Evolutionary conservation across 2,888 invertebrate species (phyloP), one percentile per base, ranked within the genome.

Genomic region (Drosophila limbata): DNA sequence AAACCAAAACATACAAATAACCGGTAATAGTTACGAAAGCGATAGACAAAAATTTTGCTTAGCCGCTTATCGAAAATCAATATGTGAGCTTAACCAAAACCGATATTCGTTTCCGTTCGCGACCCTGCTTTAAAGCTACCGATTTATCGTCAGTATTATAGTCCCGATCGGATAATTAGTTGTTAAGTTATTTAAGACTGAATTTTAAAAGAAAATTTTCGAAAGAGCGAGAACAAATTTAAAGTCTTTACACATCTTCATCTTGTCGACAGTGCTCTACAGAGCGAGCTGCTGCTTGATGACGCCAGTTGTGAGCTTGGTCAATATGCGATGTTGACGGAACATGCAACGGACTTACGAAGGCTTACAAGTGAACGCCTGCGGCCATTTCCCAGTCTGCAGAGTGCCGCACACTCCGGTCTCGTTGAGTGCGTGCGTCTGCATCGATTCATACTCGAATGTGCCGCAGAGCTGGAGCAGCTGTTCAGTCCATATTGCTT

Each of bases 401-500:
- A 31, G 1, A 44, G 21, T 6, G 74, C 57, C 0, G 69, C 82
- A 0, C 81, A 73, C 17, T 37, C 39, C 1, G 79, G 89, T 0
- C 73, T 93, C 1, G 86, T 88, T 28, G 88, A 91, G 59, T 92
- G 93, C 56, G 84, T 92, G 1, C 68, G 75, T 0, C 84, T 92
- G 25, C 93, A 93, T 78, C 91, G 90, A 35, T 91, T 91, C 28
- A 87, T 93, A 9, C 67, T 93, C 25, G 78, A 80, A n/a, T 89
- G 84, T 31, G 90, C 91, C 69, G 69, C 72, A 5, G 85, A 84
- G 42, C 60, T 93, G 57, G 92, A 93, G 72, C 69, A 84, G n/a
- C 89, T 93, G 4, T 93, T 91, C 42, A 91, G 89, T 53, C 91
- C 92, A 0, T 91, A 91, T 40, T 90, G 92, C 11, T 61, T 93